These are phyloP conservation scores for Anagrus nilaparvatae DNA, from an alignment of 1,140 invertebrate genomes.

Conservation along the genomic window DNA sequence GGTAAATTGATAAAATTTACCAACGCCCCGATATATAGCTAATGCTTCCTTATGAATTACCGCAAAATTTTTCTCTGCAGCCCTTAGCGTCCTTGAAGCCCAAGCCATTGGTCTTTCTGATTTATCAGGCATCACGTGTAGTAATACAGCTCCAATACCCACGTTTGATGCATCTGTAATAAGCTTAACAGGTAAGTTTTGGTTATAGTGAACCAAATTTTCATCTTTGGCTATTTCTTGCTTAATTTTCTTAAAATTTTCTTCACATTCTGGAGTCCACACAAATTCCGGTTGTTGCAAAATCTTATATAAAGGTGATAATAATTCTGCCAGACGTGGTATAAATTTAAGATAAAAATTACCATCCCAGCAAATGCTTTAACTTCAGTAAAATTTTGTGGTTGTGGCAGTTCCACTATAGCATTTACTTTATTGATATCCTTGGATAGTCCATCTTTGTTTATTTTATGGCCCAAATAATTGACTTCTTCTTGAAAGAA, in stretches of 20 bases:
- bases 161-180: conserved; percentile 12
- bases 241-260: no score
- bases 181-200: no score
- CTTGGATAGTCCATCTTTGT: conserved; percentile 20
- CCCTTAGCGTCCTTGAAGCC: conserved; percentile 34
- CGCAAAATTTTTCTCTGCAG: conserved; percentile 38
- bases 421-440: conserved; percentile 16
- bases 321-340: no score
- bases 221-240: no score
- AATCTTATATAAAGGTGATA: no score
- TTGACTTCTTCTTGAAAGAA: no score
- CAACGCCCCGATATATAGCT: conserved; percentile 38
- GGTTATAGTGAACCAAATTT: no score
- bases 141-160: conserved; percentile 23
- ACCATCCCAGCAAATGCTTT: conserved; percentile 11
- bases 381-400: conserved; percentile 17
- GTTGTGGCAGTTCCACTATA: conserved; percentile 18
- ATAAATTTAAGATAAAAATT: no score
- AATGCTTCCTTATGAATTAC: conserved; percentile 41
- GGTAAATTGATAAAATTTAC: conserved; percentile 32
- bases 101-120: conserved; percentile 33
- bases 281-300: no score
- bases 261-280: no score
- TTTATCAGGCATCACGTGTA: conserved; percentile 28
- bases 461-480: no score